phyloP scores from a whole-genome alignment of 2,113 vertebrate genomes.

The Turnix velox region DNA sequence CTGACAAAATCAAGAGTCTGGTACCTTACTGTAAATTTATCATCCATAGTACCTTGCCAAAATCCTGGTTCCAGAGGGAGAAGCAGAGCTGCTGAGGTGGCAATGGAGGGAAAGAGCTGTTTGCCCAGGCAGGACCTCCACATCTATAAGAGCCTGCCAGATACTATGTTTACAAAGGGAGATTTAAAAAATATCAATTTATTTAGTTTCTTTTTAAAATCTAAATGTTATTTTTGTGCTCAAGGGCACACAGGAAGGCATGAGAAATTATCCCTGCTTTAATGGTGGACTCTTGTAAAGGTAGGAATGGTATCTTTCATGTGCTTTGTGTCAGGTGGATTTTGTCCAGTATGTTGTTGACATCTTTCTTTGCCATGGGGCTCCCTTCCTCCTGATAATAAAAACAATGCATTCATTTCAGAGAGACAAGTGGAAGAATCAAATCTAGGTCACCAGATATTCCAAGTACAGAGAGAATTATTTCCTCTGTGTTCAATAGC shows the following conservation, averaged over 20 bases:
- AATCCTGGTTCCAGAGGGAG: not conserved
- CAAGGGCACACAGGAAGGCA: not conserved
- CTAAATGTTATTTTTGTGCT: not conserved
- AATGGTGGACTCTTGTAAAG: not conserved
- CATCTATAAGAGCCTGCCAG: not conserved
- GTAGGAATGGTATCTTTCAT: not conserved
- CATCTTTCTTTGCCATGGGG: not conserved
- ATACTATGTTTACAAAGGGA: not conserved
- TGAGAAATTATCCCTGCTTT: not conserved
- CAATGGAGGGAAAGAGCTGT: rapidly evolving
- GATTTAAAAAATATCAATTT: not conserved
- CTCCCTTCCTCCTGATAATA: not conserved
- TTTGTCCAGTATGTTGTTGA: not conserved
- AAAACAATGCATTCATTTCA: not conserved
- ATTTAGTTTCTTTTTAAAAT: not conserved
- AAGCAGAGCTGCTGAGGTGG: not conserved
- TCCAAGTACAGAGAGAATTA: not conserved
- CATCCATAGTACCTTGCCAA: not conserved
- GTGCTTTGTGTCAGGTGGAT: not conserved
- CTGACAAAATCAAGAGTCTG: not conserved
- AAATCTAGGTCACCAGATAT: not conserved
- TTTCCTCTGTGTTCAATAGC: not conserved
- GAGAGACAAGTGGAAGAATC: not conserved
- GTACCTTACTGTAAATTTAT: not conserved
- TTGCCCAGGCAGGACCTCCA: not conserved